Percentiles rank a stretch among this genome's conserved stretches.
These are phyloP conservation scores for Chironomus riparius DNA, from an alignment of 2,888 invertebrate genomes.

Conservation along the genomic window DNA sequence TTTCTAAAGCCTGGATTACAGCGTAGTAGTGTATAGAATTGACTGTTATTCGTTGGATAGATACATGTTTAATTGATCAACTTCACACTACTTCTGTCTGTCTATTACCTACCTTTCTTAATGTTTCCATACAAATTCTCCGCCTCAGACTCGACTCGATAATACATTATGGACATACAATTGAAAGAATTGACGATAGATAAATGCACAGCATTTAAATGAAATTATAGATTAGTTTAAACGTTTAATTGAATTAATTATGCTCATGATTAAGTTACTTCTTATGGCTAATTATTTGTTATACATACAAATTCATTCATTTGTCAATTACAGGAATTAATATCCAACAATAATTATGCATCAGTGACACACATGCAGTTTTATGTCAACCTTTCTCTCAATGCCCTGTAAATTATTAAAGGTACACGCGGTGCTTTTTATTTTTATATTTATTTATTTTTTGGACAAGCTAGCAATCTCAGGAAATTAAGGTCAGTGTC, in stretches of 20 bases:
- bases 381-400: neutral
- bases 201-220: neutral
- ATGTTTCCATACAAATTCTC: neutral
- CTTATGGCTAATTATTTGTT: too few relatives aligned
- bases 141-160: neutral
- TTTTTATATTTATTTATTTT: too few relatives aligned
- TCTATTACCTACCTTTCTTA: too few relatives aligned
- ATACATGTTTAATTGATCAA: slow-evolving; percentile 17
- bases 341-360: neutral
- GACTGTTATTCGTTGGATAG: neutral
- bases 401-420: neutral
- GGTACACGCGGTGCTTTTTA: too few relatives aligned
- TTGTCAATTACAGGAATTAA: neutral
- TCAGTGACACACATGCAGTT: neutral
- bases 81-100: slow-evolving; percentile 10
- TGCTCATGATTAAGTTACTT: neutral
- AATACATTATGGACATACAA: neutral
- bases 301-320: too few relatives aligned
- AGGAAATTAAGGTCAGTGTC: slow-evolving; percentile 22
- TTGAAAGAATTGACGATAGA: neutral
- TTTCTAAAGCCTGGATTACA: neutral
- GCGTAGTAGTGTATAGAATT: neutral
- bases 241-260: slow-evolving; percentile 15
- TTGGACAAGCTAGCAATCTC: neutral
- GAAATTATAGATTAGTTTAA: neutral